Percentiles rank a stretch among this genome's conserved stretches.
These are phyloP conservation scores for Dermatophagoides farinae DNA, from an alignment of 1,140 invertebrate genomes.

Conservation along the genomic window DNA sequence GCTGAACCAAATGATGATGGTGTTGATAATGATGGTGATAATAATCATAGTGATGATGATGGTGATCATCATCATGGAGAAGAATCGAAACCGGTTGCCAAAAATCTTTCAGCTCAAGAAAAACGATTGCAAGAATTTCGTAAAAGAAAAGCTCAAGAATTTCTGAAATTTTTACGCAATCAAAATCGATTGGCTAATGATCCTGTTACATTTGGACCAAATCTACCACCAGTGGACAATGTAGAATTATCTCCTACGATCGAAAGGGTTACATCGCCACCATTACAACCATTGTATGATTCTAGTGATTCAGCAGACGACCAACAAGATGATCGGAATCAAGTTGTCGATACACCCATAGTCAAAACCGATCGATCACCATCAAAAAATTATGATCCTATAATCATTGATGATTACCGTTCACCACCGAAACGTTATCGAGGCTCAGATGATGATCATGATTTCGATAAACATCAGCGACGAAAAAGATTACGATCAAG, in stretches of 20 bases:
- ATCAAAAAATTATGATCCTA: background rate
- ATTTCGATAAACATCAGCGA: background rate
- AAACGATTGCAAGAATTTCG: conserved; percentile 46
- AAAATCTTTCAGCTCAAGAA: conserved; percentile 26
- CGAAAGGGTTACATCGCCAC: conserved; percentile 5
- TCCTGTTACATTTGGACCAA: background rate
- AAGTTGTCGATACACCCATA: background rate
- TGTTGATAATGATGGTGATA: conserved; percentile 4
- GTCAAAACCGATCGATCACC: background rate
- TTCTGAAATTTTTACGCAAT: conserved; percentile 26
- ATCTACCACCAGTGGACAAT: background rate
- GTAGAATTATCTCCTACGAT: conserved; percentile 8
- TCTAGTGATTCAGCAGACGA: background rate
- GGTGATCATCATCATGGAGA: background rate
- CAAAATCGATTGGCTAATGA: background rate
- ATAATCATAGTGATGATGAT: background rate
- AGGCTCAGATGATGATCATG: background rate
- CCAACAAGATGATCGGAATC: background rate
- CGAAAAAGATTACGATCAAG: conserved; percentile 1
- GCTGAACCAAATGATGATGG: background rate
- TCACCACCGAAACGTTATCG: no score
- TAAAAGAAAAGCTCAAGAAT: conserved; percentile 34
- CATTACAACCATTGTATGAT: background rate
- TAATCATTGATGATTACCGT: no score
- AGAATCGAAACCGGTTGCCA: background rate